phyloP scores from a whole-genome alignment of 2,797 vertebrate genomes.

The Enteromius viviparus region DNA sequence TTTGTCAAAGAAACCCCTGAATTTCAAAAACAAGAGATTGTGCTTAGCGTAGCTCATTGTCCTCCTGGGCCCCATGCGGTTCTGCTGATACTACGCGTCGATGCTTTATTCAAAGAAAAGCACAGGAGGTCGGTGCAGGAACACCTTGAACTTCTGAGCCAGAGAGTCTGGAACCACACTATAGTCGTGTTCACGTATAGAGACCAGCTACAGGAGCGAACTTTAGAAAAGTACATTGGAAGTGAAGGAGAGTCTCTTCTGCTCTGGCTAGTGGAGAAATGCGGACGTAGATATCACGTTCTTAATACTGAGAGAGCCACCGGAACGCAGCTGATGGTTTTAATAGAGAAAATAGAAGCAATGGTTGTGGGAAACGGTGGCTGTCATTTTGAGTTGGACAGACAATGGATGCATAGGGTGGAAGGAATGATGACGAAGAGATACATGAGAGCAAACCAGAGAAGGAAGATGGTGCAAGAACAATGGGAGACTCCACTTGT shows the following conservation, averaged over 20 bases:
- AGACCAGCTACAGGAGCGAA: slow-evolving; percentile 59
- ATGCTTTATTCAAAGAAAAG: slow-evolving; percentile 65
- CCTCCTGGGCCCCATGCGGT: slow-evolving; percentile 57
- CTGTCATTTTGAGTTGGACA: slow-evolving; percentile 49
- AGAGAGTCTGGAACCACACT: slow-evolving; percentile 59
- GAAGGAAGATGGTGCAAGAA: slow-evolving; percentile 31
- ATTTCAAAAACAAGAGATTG: slow-evolving; percentile 62
- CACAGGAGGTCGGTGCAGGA: slow-evolving; percentile 59
- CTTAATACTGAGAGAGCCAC: slow-evolving; percentile 59
- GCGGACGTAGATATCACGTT: slow-evolving; percentile 66
- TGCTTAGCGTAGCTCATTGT: slow-evolving; percentile 57
- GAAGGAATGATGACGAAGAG: slow-evolving; percentile 29
- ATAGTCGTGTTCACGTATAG: slow-evolving; percentile 69
- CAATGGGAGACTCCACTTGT: slow-evolving; percentile 9
- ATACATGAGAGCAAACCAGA: slow-evolving; percentile 43
- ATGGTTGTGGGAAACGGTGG: slow-evolving; percentile 55
- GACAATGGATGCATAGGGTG: slow-evolving; percentile 30
- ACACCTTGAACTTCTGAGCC: slow-evolving; percentile 63
- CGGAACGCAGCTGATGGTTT: slow-evolving; percentile 58
- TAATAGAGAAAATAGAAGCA: slow-evolving; percentile 66
- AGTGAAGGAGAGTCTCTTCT: slow-evolving; percentile 63
- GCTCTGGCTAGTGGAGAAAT: slow-evolving; percentile 66
- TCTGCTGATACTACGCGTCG: slow-evolving; percentile 65
- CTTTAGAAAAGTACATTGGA: slow-evolving; percentile 65
- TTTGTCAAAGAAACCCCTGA: slow-evolving; percentile 63